Conservation (phyloP, 1,140 invertebrate species). For the Reticulitermes speratus region DNA sequence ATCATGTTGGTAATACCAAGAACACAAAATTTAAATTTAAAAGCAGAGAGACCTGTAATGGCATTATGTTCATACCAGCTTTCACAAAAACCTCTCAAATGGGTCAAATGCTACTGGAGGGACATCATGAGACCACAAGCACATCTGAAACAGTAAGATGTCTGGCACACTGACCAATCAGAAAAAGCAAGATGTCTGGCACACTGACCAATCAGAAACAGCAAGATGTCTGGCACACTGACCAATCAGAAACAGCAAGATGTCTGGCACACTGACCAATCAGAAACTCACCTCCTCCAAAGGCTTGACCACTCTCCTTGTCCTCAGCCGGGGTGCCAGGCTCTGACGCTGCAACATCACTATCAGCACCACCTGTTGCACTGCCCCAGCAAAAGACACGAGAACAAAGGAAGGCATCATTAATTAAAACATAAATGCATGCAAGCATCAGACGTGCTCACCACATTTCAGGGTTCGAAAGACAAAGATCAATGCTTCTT, state of each 20-base stretch:
- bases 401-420: conserved; percentile 3
- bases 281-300: conserved; percentile 70
- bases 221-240: no score
- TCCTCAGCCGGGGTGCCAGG: conserved; percentile 77
- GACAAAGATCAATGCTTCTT: not conserved
- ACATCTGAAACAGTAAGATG: no score
- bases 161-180: no score
- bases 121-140: no score
- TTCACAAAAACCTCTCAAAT: no score
- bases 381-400: conserved; percentile 48
- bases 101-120: no score
- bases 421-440: conserved; percentile 34
- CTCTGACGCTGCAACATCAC: conserved; percentile 49
- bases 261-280: no score
- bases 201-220: conserved; percentile 41
- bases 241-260: conserved; percentile 36
- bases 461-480: not conserved
- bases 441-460: not conserved
- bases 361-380: conserved; percentile 83
- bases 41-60: no score
- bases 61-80: no score
- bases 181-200: no score
- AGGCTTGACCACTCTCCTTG: conserved; percentile 65
- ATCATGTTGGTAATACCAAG: no score
- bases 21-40: no score